Base-by-base conservation (phyloP, 2,113 vertebrate species). In the Tyrannus savana region DNA sequence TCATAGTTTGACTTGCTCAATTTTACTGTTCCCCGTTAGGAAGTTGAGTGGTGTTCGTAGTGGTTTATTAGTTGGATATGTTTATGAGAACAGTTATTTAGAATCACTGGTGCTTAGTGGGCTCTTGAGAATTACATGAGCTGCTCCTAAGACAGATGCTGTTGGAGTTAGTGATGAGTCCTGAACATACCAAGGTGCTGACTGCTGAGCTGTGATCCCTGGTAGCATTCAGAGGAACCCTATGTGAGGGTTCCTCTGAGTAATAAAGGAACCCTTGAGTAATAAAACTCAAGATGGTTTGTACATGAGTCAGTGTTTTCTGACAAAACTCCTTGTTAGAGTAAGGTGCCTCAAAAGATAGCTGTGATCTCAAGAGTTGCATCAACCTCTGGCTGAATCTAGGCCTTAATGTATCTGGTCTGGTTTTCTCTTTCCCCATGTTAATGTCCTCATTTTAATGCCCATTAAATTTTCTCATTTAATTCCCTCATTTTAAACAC, bases 111-210 rank as follows among this genome's bases (percentile, higher is more conserved):
- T 75, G 21, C 22, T 68, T 33, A 52, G 37, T 17, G 19, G 10
- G 17, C 30, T 75, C 47, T 49, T 10, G 16, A 22, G 24, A 37
- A 31, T 31, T 17, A 21, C 0, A 0, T 55, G 71, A 79, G 62
- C 35, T 85, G 33, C 39, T 85, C 31, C 72, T 56, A 13, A 35
- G 18, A 39, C 10, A 76, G 44, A 15, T 67, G 44, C n/a, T 88
- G 46, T 15, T n/a, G 50, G 46, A 76, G 37, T 50, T 68, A 81
- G 33, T 55, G 52, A 6, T 23, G n/a, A 39, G 19, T 14, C n/a
- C 49, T 90, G n/a, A 28, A 12, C 4, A 12, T 49, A 47, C 6
- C 1, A 39, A 68, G 28, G 22, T 73, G 27, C 44, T 13, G 4
- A 1, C 17, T 84, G 28, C 25, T 15, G 5, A 67, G 8, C 39